phyloP scores from a whole-genome alignment of 2,797 vertebrate genomes.

The Catharus ustulatus region DNA sequence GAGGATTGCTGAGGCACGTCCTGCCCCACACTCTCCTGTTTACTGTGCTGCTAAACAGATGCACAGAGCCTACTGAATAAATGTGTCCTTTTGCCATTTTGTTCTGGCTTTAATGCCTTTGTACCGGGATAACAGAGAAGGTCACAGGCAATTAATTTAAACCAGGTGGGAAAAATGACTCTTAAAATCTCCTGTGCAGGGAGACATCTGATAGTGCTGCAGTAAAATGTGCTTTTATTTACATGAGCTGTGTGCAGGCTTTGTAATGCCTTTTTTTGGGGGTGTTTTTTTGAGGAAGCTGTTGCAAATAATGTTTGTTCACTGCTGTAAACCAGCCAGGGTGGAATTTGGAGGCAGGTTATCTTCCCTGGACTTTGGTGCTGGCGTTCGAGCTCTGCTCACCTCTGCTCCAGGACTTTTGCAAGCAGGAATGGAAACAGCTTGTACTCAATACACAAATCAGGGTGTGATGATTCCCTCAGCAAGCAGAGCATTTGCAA shows the following conservation, averaged over 20 bases:
- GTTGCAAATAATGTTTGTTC: slow-evolving; percentile 27
- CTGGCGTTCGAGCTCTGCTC: background rate
- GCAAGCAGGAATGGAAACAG: background rate
- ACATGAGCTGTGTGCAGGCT: background rate
- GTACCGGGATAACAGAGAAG: background rate
- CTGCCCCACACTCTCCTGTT: background rate
- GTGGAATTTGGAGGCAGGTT: background rate
- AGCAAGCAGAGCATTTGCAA: background rate
- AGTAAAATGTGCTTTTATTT: slow-evolving; percentile 4
- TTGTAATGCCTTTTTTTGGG: background rate
- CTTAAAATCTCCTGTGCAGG: background rate
- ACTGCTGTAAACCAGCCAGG: background rate
- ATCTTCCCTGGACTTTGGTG: slow-evolving; percentile 16
- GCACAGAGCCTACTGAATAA: background rate
- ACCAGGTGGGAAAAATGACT: background rate
- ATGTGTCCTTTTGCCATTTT: background rate
- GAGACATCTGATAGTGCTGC: background rate
- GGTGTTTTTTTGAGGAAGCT: background rate
- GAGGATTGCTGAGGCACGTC: background rate
- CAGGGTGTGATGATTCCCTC: background rate
- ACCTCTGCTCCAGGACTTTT: background rate
- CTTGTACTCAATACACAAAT: rapidly evolving
- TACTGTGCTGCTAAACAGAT: background rate
- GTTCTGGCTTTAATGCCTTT: background rate
- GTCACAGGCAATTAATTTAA: slow-evolving; percentile 17